A percentile compares a stretch with the other conserved stretches of the same genome.
These are phyloP conservation scores for Ramazzottius varieornatus DNA, from an alignment of 2,888 invertebrate species.

Conservation along the genomic window DNA sequence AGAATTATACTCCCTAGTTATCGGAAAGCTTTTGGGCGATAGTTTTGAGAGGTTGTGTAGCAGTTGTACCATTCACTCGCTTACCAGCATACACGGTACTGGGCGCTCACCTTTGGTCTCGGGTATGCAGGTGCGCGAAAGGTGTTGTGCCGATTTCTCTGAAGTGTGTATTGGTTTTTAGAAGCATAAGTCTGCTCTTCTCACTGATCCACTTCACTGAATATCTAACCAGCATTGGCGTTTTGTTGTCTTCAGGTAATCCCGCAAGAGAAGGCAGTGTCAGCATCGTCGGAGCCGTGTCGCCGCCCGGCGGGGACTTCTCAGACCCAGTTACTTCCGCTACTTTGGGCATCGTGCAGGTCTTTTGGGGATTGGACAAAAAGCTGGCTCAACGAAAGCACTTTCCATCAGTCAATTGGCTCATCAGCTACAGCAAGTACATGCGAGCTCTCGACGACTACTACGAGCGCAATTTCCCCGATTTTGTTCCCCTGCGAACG, in stretches of 20 bases:
- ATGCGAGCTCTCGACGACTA: conserved; percentile 92
- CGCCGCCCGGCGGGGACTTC: conserved; percentile 99
- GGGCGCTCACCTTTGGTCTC: too few species aligned
- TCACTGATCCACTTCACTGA: too few species aligned
- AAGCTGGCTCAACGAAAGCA: conserved; percentile 96
- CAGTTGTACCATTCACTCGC: too few species aligned
- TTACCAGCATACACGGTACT: too few species aligned
- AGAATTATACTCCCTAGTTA: too few species aligned
- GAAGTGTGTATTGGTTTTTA: too few species aligned
- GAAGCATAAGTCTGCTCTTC: too few species aligned
- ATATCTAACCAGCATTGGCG: too few species aligned
- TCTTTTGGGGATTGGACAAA: conserved; percentile 94
- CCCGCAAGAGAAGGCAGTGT: conserved; percentile 95
- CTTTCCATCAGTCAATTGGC: conserved; percentile 99
- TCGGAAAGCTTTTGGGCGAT: too few species aligned
- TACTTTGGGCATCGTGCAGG: conserved; percentile 84
- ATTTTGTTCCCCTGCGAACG: conserved; percentile 84
- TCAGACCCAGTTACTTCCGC: conserved; percentile 98
- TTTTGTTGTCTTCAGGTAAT: conserved; percentile 40
- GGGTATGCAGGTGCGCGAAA: too few species aligned
- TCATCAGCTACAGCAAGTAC: conserved; percentile 97
- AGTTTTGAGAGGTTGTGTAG: too few species aligned
- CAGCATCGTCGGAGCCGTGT: conserved; percentile 96
- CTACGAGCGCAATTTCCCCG: conserved; percentile 90
- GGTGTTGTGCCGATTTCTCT: too few species aligned